Evolutionary conservation across 2,113 vertebrate species (phyloP).

Genomic region (Crotalus tigris): DNA sequence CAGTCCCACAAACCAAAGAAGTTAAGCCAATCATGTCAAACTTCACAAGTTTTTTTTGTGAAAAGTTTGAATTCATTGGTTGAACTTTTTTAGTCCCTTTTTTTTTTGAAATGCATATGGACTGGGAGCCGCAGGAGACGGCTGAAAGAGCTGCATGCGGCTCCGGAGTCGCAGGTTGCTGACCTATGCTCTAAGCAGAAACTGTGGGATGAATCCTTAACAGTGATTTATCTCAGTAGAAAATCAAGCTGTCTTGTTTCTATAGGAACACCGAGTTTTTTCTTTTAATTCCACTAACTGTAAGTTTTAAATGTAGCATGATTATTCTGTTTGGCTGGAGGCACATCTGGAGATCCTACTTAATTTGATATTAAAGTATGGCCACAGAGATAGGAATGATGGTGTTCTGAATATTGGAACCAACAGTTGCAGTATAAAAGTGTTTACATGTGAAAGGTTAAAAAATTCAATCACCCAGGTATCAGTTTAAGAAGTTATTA

Average conservation of each 20-base stretch:
- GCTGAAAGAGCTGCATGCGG: no score
- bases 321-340: constrained; percentile 19
- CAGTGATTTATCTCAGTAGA: constrained; percentile 23
- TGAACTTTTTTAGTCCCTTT: no score
- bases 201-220: constrained; percentile 19
- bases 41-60: no score
- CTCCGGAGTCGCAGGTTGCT: no score
- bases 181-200: constrained; percentile 1
- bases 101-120: no score
- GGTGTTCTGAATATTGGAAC: background rate
- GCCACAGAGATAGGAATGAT: background rate
- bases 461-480: background rate
- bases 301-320: constrained; percentile 5
- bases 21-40: no score
- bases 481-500: background rate
- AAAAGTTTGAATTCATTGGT: no score
- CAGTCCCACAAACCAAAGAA: no score
- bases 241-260: constrained; percentile 21
- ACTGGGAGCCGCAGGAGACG: no score
- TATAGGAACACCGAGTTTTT: constrained; percentile 3
- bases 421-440: background rate
- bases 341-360: constrained; percentile 14
- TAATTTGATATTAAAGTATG: background rate
- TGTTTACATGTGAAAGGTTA: background rate
- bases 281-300: background rate